A percentile compares a stretch with the other conserved stretches of the same genome.
Evolutionary conservation across 2,888 invertebrate species (phyloP).

Genomic region (Rhorus exstirpatorius): DNA sequence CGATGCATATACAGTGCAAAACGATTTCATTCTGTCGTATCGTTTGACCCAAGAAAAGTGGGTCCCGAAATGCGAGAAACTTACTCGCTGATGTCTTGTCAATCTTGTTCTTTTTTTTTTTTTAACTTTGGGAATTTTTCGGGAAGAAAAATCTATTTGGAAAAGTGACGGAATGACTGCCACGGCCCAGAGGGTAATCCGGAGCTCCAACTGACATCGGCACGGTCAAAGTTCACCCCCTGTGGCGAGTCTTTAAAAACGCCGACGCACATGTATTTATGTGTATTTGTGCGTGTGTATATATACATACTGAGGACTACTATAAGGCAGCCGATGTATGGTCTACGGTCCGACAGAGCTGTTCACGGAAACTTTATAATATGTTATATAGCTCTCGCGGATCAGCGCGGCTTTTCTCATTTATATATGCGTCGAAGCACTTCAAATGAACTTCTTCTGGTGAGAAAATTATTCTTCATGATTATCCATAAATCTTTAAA

Average conservation of each 20-base stretch:
- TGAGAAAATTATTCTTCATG: slow-evolving; percentile 8
- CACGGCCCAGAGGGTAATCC: slow-evolving; percentile 46
- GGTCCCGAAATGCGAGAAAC: no score
- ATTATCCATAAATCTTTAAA: background rate
- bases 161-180: slow-evolving; percentile 53
- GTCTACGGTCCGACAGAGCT: slow-evolving; percentile 74
- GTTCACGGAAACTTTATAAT: slow-evolving; percentile 79
- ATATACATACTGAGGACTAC: no score
- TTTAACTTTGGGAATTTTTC: slow-evolving; percentile 25
- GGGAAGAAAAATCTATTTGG: slow-evolving; percentile 48
- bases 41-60: no score
- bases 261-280: slow-evolving; percentile 74
- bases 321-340: no score
- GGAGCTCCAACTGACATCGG: slow-evolving; percentile 81
- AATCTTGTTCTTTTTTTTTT: slow-evolving; percentile 5
- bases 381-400: slow-evolving; percentile 37
- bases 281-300: slow-evolving; percentile 5
- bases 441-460: slow-evolving; percentile 62
- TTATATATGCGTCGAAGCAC: slow-evolving; percentile 65
- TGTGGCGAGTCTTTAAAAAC: slow-evolving; percentile 78
- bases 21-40: no score
- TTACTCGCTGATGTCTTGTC: background rate
- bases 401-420: background rate
- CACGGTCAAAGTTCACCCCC: slow-evolving; percentile 80
- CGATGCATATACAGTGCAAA: no score